Evolutionary conservation across 2,888 invertebrate genomes (phyloP), one percentile per base, ranked within the genome.

Genomic region (Linnaemya tessellans): DNA sequence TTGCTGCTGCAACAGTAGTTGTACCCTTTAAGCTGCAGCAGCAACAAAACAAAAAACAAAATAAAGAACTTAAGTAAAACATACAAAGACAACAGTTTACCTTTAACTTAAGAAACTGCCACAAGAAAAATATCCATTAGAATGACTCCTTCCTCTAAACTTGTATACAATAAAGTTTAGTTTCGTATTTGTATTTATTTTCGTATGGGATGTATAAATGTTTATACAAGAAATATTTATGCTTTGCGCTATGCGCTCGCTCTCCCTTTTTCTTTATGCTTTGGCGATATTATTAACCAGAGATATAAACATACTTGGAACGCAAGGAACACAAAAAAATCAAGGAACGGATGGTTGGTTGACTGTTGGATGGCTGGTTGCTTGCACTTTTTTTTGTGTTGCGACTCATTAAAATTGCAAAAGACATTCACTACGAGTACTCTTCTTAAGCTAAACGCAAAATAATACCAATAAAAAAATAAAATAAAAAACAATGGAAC

Each of bases 401-500:
- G 81, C 74, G 49, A 79, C 82, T 85, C 84, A 85, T 85, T 82
- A 85, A 85, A 85, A 85, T 85, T 85, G 84, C 84, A 85, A 82
- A 85, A 81, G 82, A 85, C 84, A 82, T 81, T 85, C 81, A 71
- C 81, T 85, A 60, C 13, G 38, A 60, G 60, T 82, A 75, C 56
- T 77, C 38, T 22, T 65, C 84, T 65, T 79, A 75, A 75, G 79
- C 51, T 62, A 56, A 81, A 80, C 80, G 73, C 65, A 73, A 73
- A 65, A 73, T 73, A 80, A 67, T 67, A 65, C 43, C 30, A 30
- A 71, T 20, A 67, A 41, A 41, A 41, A 41, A 41, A 41, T 13
- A 41, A 11, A 11, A 30, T 4, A 18, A 73, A n/a, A 65, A 73
- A 51, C 54, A 70, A 43, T 51, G 49, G 35, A 51, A 1, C 8